Percentiles rank a stretch among this genome's conserved stretches.
Evolutionary conservation across 2,113 vertebrate species (phyloP).

Genomic region (Cryptotis parvus): DNA sequence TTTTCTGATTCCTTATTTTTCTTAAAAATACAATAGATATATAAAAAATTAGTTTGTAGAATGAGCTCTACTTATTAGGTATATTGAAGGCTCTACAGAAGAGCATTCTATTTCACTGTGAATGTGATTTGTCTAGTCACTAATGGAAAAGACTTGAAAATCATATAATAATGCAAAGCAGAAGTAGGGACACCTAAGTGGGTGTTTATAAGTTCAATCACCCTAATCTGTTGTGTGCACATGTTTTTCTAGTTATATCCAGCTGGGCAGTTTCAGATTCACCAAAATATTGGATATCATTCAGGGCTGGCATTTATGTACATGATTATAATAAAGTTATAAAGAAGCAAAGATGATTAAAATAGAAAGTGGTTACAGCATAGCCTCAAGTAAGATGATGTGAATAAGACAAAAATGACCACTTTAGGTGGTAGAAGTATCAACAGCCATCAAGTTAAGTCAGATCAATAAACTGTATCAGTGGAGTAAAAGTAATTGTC

Average conservation of each 20-base stretch:
- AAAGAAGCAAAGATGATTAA: neutral
- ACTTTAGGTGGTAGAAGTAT: neutral
- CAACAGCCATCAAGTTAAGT: neutral
- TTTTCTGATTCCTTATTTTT: neutral
- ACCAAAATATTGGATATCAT: neutral
- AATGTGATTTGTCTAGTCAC: too few relatives aligned
- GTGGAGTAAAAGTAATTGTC: neutral
- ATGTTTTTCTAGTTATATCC: neutral
- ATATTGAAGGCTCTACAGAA: neutral
- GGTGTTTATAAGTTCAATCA: neutral
- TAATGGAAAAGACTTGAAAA: neutral
- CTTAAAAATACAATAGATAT: slow-evolving; percentile 9
- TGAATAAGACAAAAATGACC: neutral
- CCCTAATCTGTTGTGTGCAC: neutral
- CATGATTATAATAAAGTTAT: neutral
- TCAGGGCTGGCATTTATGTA: neutral
- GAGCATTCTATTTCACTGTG: neutral
- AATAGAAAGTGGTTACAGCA: neutral
- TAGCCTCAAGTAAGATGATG: neutral
- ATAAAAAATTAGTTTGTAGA: neutral
- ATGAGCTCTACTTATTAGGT: neutral
- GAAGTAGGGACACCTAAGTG: neutral
- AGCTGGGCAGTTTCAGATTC: neutral
- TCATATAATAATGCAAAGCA: neutral
- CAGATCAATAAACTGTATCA: neutral